Evolutionary conservation across 2,797 vertebrate species (phyloP), one percentile per base, ranked within the genome.

Genomic region (Mallotus villosus): DNA sequence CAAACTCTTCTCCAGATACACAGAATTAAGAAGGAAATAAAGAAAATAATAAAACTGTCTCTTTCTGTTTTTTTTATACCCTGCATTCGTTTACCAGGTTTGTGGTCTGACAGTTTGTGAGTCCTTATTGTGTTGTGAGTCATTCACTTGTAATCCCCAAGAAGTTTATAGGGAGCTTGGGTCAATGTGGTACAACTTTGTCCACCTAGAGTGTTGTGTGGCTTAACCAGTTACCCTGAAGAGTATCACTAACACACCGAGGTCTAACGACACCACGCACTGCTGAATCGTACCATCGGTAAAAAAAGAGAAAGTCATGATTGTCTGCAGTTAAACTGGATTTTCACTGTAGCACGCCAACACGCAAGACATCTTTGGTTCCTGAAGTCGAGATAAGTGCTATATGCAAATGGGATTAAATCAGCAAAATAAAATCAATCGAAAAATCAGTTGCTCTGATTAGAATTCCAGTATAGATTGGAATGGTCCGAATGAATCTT

Each of bases 51-150:
- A 65, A 82, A 81, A 81, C 80, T 75, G 78, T 68, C 66, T 83
- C 81, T 51, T 12, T 41, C 12, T 46, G 14, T 41, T 41, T n/a
- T 29, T 14, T 21, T 3, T 78, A 80, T 78, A 80, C 85, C 82
- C 83, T 86, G 86, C 83, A 78, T 82, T 87, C 80, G 83, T 90
- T 91, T 84, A 88, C 78, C 70, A 84, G 79, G 85, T 87, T 62
- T 24, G 17, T 21, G 21, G 17, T 76, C 63, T 72, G 86, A 86
- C 85, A 84, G 76, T 73, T 81, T 32, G 34, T 80, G 77, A 77
- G 84, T 86, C 74, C 73, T 82, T 85, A 86, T 85, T 82, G 76
- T 76, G 76, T 70, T 80, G 0, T 49, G 70, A 85, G 78, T 86
- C 83, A 82, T 72, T 67, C 71, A 77, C 72, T 76, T 81, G 77